Evolutionary conservation across 2,888 invertebrate species (phyloP).

Genomic region (Mimas tiliae): DNA sequence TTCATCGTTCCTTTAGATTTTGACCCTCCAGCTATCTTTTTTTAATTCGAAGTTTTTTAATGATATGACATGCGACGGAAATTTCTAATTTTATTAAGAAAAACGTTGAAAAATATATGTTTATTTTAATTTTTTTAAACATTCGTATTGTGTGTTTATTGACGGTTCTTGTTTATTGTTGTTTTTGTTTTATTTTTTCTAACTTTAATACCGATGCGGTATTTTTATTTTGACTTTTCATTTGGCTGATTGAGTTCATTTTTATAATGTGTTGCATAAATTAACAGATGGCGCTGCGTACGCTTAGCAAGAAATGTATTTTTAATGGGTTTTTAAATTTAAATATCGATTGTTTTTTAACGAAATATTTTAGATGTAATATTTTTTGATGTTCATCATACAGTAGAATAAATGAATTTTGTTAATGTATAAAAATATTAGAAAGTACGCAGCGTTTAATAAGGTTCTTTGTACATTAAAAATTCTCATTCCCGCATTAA

Average conservation of each 20-base stretch:
- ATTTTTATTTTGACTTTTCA: conserved; percentile 12
- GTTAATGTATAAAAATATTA: not conserved
- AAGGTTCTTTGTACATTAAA: not conserved
- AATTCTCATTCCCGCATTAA: not conserved
- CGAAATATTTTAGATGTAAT: not conserved
- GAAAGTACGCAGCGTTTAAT: conserved; percentile 5
- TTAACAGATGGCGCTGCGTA: conserved; percentile 20
- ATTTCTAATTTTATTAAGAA: not conserved
- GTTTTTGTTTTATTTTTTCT: conserved; percentile 18
- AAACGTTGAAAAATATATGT: conserved; percentile 6
- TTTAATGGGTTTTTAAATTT: not conserved
- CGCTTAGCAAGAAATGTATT: not conserved
- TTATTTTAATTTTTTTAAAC: not conserved
- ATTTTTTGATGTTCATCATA: not conserved
- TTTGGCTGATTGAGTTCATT: not conserved
- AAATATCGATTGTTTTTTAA: not conserved
- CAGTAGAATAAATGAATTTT: not conserved
- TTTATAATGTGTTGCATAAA: conserved; percentile 5
- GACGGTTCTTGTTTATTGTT: conserved; percentile 22
- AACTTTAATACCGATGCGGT: conserved; percentile 16
- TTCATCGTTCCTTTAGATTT: conserved; percentile 5
- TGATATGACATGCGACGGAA: not conserved
- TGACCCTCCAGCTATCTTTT: not conserved
- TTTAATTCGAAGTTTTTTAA: conserved; percentile 5
- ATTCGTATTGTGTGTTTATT: conserved; percentile 11